Evolutionary conservation across 2,797 vertebrate genomes (phyloP).

Genomic region (Remorina albescens): DNA sequence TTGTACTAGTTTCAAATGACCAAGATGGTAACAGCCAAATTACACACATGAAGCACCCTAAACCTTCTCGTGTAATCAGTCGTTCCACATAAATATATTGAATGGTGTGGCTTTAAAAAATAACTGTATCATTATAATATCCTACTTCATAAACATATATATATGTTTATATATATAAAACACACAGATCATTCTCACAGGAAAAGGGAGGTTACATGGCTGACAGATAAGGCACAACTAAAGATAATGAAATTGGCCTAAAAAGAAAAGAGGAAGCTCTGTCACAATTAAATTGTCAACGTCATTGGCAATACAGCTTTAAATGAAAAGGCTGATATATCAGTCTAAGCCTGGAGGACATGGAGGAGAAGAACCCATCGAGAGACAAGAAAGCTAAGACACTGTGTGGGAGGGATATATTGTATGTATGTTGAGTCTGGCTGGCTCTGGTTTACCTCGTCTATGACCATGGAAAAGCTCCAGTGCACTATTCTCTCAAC

Average conservation of each 20-base stretch:
- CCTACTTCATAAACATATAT: too few species aligned
- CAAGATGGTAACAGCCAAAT: too few species aligned
- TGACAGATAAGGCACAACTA: neutral
- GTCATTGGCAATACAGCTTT: neutral
- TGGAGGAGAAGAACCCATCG: conserved; percentile 19
- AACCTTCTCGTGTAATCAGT: too few species aligned
- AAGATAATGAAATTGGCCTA: neutral
- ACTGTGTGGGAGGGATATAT: conserved; percentile 26
- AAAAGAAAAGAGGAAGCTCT: neutral
- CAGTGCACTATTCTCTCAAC: conserved; percentile 64
- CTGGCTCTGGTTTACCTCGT: conserved; percentile 25
- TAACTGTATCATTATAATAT: too few species aligned
- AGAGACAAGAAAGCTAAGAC: conserved; percentile 34
- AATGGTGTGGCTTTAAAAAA: neutral
- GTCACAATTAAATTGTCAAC: neutral
- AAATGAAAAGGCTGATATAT: conserved; percentile 11
- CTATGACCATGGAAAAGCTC: conserved; percentile 56
- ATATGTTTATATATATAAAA: too few species aligned
- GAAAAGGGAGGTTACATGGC: neutral
- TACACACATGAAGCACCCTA: too few species aligned
- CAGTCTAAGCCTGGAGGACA: conserved; percentile 24
- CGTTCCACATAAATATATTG: neutral
- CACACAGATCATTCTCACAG: too few species aligned
- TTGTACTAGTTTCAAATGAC: too few species aligned
- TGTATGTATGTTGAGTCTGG: conserved; percentile 14